These are phyloP conservation scores for Listrodromus nycthemerus DNA, from an alignment of 2,888 invertebrate genomes.

Conservation along the genomic window DNA sequence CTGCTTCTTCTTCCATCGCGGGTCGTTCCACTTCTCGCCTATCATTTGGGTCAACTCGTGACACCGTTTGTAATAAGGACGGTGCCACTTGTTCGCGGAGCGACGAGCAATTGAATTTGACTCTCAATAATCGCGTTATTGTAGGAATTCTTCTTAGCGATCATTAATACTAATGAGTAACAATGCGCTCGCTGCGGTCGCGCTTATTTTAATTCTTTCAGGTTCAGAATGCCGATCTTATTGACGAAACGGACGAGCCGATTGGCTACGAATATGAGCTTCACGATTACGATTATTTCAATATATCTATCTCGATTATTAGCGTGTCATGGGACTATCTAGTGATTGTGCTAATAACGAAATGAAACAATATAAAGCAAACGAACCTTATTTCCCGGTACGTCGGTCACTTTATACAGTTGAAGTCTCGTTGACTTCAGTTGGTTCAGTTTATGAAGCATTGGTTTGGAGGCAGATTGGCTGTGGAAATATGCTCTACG, in stretches of 20 bases:
- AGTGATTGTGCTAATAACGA: too few species aligned
- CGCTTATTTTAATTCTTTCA: too few species aligned
- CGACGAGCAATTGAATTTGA: neutral
- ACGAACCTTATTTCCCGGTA: too few species aligned
- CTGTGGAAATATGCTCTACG: neutral
- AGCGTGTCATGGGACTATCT: too few species aligned
- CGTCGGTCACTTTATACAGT: too few species aligned
- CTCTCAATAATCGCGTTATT: neutral
- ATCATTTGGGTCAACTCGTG: constrained; percentile 18
- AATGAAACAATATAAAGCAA: too few species aligned
- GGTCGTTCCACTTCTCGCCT: constrained; percentile 7
- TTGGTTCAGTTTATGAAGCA: too few species aligned
- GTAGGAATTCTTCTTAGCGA: neutral
- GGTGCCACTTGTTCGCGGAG: neutral
- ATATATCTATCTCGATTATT: too few species aligned
- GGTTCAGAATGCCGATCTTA: neutral
- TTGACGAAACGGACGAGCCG: neutral
- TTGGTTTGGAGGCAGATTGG: too few species aligned
- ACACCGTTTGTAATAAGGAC: neutral
- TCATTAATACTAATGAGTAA: neutral
- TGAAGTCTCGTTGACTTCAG: too few species aligned
- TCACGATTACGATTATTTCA: too few species aligned
- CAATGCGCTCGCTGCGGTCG: too few species aligned
- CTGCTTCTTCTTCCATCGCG: neutral
- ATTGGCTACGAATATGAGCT: neutral